A percentile compares a stretch with the other conserved stretches of the same genome.
These are phyloP conservation scores for Pinna nobilis DNA, from an alignment of 1,140 invertebrate species.

Conservation along the genomic window DNA sequence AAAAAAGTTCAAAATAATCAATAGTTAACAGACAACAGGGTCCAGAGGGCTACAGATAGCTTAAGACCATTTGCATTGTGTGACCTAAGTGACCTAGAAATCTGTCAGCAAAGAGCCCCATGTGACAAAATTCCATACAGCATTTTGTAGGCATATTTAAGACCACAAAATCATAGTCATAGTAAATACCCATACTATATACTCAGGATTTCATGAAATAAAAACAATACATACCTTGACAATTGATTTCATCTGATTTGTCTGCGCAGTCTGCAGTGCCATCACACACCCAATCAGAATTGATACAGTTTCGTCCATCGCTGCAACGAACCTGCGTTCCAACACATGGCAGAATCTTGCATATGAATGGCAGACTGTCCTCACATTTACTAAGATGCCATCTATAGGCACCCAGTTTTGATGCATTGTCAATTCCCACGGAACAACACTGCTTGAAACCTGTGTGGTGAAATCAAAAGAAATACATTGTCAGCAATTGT, in stretches of 20 bases:
- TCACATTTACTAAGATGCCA: conserved; percentile 18
- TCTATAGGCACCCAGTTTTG: conserved; percentile 12
- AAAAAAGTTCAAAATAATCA: no score
- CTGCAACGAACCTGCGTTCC: conserved; percentile 74
- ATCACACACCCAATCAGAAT: conserved; percentile 55
- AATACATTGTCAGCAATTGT: background rate
- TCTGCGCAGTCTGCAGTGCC: conserved; percentile 57
- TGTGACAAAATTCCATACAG: no score
- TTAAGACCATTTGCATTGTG: no score
- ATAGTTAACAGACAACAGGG: no score
- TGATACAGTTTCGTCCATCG: conserved; percentile 50
- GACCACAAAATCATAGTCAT: no score
- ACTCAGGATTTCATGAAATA: background rate
- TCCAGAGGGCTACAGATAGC: no score
- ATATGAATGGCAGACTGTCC: conserved; percentile 15
- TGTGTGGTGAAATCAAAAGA: background rate
- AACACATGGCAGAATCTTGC: conserved; percentile 23
- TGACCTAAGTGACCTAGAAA: no score
- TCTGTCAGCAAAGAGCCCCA: no score
- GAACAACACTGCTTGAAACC: conserved; percentile 15
- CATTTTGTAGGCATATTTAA: no score
- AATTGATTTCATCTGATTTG: conserved; percentile 66
- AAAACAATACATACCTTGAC: conserved; percentile 33
- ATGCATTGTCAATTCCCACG: conserved; percentile 1
- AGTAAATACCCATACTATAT: no score